phyloP scores from a whole-genome alignment of 2,888 invertebrate genomes.

The Andrena bicolor region DNA sequence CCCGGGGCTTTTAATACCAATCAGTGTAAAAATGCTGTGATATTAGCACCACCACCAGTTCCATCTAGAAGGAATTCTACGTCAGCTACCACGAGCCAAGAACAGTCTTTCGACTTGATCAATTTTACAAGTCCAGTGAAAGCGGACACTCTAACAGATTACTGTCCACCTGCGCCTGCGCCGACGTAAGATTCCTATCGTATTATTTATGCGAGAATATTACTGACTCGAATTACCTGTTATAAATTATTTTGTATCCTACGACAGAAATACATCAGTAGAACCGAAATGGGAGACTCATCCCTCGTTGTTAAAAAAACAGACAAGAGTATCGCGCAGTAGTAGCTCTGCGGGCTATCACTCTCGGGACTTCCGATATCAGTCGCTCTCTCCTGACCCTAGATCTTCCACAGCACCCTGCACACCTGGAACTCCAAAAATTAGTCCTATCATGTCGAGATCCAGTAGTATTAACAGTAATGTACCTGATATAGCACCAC shows the following conservation, averaged over 20 bases:
- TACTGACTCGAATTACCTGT: neutral
- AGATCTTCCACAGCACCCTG: constrained; percentile 81
- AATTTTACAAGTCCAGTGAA: constrained; percentile 84
- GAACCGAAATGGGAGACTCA: constrained; percentile 84
- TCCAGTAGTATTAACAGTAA: constrained; percentile 80
- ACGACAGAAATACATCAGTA: constrained; percentile 77
- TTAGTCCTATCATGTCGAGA: constrained; percentile 82
- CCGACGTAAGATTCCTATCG: constrained; percentile 76
- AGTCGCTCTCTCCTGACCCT: constrained; percentile 79
- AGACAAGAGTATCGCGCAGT: constrained; percentile 81
- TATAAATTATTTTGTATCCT: constrained; percentile 11
- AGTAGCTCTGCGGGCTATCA: constrained; percentile 83
- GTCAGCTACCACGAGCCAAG: constrained; percentile 74
- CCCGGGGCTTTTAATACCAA: constrained; percentile 86
- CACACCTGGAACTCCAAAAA: constrained; percentile 82
- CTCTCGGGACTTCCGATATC: constrained; percentile 81
- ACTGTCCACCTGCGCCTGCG: constrained; percentile 79
- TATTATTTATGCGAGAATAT: constrained; percentile 10
- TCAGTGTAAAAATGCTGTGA: constrained; percentile 83
- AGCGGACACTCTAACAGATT: constrained; percentile 80
- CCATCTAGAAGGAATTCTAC: constrained; percentile 83
- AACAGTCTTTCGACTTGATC: constrained; percentile 79
- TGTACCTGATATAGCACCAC: constrained; percentile 81
- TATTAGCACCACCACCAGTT: constrained; percentile 85
- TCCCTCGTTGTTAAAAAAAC: constrained; percentile 79